Evolutionary conservation across 2,888 invertebrate genomes (phyloP), one percentile per base, ranked within the genome.

Genomic region (Drosophila borborema): DNA sequence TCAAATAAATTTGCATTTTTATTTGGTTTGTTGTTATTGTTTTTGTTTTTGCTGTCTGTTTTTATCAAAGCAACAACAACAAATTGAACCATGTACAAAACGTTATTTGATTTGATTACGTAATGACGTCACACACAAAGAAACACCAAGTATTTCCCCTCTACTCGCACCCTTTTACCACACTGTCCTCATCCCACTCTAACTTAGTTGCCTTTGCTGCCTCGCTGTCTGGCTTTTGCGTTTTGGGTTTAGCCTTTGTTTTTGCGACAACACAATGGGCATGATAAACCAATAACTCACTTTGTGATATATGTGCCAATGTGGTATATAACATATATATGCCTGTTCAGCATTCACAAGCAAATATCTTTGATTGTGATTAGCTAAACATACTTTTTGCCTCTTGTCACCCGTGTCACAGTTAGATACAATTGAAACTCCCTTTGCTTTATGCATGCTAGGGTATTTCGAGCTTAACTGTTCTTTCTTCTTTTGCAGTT

Each of bases 71-170:
- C 51, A 49, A 43, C 55, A 72, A 56, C 66, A 74, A 74, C 72
- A 72, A 77, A 74, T 77, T 85, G 82, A 85, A 76, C 84, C 75
- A 77, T 77, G 80, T 81, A 80, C 82, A 84, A 87, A 87, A 86
- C 76, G 85, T 55, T 85, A 80, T 86, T 87, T 85, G 81, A 87
- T 85, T 86, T 81, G 86, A 86, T 86, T 86, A 85, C 74, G 69
- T 86, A 86, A 86, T 82, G 87, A 81, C 82, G 82, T 79, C 76
- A 82, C 82, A 81, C 64, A 69, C 54, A 34, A n/a, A 18, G 49
- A 18, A 34, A 49, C 7, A 34, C 31, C 49, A 45, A 58, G 45
- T 36, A 23, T 16, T 34, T 16, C 34, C 36, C 43, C 45, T 20
- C 56, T 6, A 3, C 34, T 20, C 58, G 28, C 51, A 49, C 31